Evolutionary conservation across 2,888 invertebrate species (phyloP).

Genomic region (Tipula unca): DNA sequence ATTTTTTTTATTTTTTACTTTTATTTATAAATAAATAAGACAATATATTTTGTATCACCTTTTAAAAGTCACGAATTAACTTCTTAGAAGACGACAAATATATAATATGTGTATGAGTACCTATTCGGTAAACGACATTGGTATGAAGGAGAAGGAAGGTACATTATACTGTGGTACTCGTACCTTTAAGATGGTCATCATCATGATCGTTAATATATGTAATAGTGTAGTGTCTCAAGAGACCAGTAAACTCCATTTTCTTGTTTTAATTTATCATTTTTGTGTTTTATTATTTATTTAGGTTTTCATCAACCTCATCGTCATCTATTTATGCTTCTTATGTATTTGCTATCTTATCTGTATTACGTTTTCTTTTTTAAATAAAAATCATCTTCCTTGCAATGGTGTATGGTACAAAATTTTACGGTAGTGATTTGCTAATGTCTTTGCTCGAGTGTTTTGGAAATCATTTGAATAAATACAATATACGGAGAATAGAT

Average conservation of each 20-base stretch:
- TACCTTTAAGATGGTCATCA: background rate
- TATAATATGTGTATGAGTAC: background rate
- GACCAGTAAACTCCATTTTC: slow-evolving; percentile 14
- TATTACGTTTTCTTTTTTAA: too few relatives aligned
- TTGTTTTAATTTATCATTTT: background rate
- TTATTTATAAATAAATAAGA: background rate
- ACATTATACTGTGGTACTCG: background rate
- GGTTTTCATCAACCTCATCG: background rate
- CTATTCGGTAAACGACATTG: background rate
- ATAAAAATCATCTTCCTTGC: too few relatives aligned
- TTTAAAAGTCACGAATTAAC: background rate
- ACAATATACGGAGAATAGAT: too few relatives aligned
- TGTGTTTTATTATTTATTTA: background rate
- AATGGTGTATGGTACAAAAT: too few relatives aligned
- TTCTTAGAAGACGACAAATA: background rate
- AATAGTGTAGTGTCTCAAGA: background rate
- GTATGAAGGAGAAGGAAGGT: background rate
- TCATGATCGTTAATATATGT: background rate
- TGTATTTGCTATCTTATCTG: too few relatives aligned
- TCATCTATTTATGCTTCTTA: background rate
- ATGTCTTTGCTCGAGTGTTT: too few relatives aligned
- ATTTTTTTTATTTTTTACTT: background rate
- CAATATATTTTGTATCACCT: background rate
- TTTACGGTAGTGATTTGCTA: too few relatives aligned
- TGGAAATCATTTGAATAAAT: too few relatives aligned